Evolutionary conservation across 2,888 invertebrate species (phyloP), one percentile per base, ranked within the genome.

Genomic region (Dioctria rufipes): DNA sequence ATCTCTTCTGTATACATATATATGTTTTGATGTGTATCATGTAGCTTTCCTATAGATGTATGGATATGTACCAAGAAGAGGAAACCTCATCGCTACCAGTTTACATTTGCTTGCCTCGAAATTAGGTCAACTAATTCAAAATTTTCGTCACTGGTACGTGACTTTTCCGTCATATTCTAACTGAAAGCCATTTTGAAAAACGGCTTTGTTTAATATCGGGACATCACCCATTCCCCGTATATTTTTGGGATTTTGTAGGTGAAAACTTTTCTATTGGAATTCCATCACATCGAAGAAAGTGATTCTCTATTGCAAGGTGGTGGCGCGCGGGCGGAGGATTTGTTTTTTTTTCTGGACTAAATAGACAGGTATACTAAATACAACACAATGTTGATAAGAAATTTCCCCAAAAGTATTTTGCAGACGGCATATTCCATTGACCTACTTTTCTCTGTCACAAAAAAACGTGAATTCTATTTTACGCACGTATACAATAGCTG

Each of bases 101-200:
- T 65, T 37, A 42, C 40, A 65, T 65, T 65, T 65, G 65, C 39
- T 65, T 65, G 65, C 65, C 65, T n/a, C 65, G 65, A 65, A 65
- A 65, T 65, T 65, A 42, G 65, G 65, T 65, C 65, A 65, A 65
- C 65, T 65, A 65, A 65, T 65, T 40, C 65, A 65, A 65, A 65
- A 65, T 65, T 65, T 65, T 65, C 65, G 40, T 65, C 42, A 65
- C 65, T 65, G 2, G 25, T 25, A 65, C 65, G 65, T 65, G 65
- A 65, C 65, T 65, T 65, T 13, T 42, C 42, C n/a, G 42, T 40
- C 51, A 2, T 1, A 25, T 25, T 25, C 51, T 11, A 11, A 25
- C 25, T 49, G 11, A 49, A 49, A 49, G 51, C 11, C 25, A 25
- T 25, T 25, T 25, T 25, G 25, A 25, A 25, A 25, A 25, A 25